These are phyloP conservation scores for Sceliomorpha sp. DNA, from an alignment of 2,888 invertebrate genomes.

Conservation along the genomic window DNA sequence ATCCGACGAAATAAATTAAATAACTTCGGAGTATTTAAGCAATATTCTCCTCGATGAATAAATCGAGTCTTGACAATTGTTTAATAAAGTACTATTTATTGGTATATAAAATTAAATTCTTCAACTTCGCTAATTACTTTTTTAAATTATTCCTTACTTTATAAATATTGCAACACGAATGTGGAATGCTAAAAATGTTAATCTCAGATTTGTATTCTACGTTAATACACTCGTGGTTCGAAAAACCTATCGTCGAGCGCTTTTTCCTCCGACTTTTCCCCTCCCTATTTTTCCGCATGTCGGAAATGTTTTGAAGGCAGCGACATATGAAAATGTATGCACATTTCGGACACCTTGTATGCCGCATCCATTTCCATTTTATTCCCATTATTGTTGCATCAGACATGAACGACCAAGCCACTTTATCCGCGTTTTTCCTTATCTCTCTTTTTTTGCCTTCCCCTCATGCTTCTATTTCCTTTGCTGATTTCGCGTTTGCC, in stretches of 20 bases:
- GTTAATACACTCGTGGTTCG: no score
- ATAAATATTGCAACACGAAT: no score
- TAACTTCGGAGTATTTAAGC: slow-evolving; percentile 2
- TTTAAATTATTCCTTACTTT: no score
- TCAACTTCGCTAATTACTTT: no score
- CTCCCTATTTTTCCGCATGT: slow-evolving; percentile 11
- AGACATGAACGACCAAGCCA: slow-evolving; percentile 35
- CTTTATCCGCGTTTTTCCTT: slow-evolving; percentile 33
- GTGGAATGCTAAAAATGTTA: no score
- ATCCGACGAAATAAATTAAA: slow-evolving; percentile 11
- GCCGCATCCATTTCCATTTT: slow-evolving; percentile 42
- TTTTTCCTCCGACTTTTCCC: slow-evolving; percentile 23
- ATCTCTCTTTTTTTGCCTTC: slow-evolving; percentile 24
- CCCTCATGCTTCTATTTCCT: slow-evolving; percentile 37
- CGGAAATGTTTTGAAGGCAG: slow-evolving; percentile 21
- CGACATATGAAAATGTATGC: slow-evolving; percentile 23
- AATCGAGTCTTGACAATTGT: no score
- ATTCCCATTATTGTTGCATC: slow-evolving; percentile 50
- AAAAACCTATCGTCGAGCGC: no score
- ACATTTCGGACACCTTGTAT: slow-evolving; percentile 37
- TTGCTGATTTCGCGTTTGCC: slow-evolving; percentile 36
- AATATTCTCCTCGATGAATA: no score
- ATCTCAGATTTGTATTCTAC: no score
- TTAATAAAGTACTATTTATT: no score
- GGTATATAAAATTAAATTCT: no score